Conservation (phyloP, 2,797 vertebrate species). For the Poecilia gillii region DNA sequence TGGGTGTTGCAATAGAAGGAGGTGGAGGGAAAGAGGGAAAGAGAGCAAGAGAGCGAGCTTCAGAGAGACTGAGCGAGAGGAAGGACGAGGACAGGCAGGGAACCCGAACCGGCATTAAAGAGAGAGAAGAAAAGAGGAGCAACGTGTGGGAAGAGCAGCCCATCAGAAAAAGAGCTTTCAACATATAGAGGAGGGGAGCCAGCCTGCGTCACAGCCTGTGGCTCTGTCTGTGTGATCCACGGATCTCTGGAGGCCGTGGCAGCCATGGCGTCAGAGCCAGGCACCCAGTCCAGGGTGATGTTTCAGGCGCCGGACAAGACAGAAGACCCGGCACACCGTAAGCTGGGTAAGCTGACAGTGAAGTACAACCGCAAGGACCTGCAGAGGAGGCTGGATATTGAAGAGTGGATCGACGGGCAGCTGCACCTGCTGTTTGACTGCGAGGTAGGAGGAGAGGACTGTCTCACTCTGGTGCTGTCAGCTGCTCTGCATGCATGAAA, state of each 20-base stretch:
- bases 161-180: slow-evolving; percentile 24
- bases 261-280: slow-evolving; percentile 87
- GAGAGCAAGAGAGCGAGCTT: slow-evolving; percentile 50
- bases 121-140: slow-evolving; percentile 63
- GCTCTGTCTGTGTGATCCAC: slow-evolving; percentile 46
- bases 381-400: slow-evolving; percentile 93
- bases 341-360: slow-evolving; percentile 92
- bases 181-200: slow-evolving; percentile 36
- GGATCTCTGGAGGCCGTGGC: slow-evolving; percentile 77
- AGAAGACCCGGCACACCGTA: slow-evolving; percentile 86
- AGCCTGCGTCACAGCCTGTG: slow-evolving; percentile 26
- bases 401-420: slow-evolving; percentile 93
- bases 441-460: slow-evolving; percentile 82
- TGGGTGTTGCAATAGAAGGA: slow-evolving; percentile 76
- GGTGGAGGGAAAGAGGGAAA: slow-evolving; percentile 37
- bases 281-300: slow-evolving; percentile 88
- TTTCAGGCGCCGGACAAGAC: slow-evolving; percentile 85
- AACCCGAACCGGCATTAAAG: slow-evolving; percentile 52
- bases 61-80: slow-evolving; percentile 50
- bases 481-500: slow-evolving; percentile 15
- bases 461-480: slow-evolving; percentile 12
- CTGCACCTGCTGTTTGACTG: slow-evolving; percentile 94
- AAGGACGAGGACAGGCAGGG: slow-evolving; percentile 52
- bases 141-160: slow-evolving; percentile 53
- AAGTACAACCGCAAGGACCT: slow-evolving; percentile 96